Conservation (phyloP, 2,797 vertebrate species). For the Takifugu ocellatus region DNA sequence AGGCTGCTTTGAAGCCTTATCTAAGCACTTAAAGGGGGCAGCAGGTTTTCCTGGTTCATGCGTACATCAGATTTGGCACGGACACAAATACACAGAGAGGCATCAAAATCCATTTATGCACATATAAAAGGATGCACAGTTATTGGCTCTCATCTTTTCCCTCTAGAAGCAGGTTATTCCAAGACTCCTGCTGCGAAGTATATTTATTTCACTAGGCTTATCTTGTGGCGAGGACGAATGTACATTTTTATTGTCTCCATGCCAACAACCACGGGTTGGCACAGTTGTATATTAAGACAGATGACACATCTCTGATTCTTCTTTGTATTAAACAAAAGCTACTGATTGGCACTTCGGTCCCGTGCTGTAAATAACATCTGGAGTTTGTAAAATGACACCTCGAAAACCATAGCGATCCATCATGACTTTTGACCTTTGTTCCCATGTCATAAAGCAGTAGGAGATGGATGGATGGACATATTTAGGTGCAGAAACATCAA, state of each 20-base stretch:
- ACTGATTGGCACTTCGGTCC: too few species aligned
- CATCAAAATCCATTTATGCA: slow-evolving; percentile 24
- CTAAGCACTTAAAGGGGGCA: slow-evolving; percentile 8
- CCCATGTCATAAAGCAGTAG: too few species aligned
- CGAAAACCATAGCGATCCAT: too few species aligned
- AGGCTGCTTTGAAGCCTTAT: slow-evolving; percentile 55
- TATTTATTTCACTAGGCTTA: neutral
- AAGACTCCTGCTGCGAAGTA: slow-evolving; percentile 16
- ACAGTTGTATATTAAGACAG: too few species aligned
- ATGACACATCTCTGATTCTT: too few species aligned
- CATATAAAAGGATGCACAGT: slow-evolving; percentile 1
- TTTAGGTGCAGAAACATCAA: too few species aligned
- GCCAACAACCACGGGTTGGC: too few species aligned
- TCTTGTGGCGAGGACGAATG: slow-evolving; percentile 1
- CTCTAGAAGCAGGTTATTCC: slow-evolving; percentile 1
- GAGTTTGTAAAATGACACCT: too few species aligned
- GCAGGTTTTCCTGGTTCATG: slow-evolving; percentile 19
- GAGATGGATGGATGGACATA: too few species aligned
- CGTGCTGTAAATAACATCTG: too few species aligned
- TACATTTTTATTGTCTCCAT: slow-evolving; percentile 1
- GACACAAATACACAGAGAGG: slow-evolving; percentile 13
- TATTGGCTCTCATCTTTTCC: neutral
- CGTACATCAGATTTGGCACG: slow-evolving; percentile 39
- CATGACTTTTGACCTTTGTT: too few species aligned
- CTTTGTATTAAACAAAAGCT: too few species aligned